These are phyloP conservation scores for Solenodon paradoxus DNA, from an alignment of 2,113 vertebrate species.

Conservation along the genomic window DNA sequence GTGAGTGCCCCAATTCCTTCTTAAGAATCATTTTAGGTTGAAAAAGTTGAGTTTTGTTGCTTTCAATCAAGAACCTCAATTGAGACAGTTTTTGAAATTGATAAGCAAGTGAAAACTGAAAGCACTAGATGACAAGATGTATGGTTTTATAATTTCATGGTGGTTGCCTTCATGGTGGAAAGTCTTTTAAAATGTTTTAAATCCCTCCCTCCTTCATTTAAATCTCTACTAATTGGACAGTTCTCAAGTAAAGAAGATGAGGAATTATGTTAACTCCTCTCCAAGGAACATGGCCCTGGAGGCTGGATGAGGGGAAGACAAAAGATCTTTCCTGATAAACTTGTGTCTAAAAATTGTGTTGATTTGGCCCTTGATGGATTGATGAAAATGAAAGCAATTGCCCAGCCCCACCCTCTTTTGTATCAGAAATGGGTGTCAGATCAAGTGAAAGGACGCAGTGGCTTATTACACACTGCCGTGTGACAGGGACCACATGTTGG, in stretches of 20 bases:
- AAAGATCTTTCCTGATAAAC: background rate
- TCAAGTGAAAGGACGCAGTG: background rate
- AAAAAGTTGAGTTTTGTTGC: background rate
- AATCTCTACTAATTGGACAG: background rate
- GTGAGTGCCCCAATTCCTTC: background rate
- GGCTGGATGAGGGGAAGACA: accelerated
- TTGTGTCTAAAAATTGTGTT: background rate
- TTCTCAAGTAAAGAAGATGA: background rate
- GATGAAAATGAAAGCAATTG: slow-evolving; percentile 2
- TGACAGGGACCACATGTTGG: background rate
- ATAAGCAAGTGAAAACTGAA: background rate
- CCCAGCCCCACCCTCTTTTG: background rate
- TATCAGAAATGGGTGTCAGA: background rate
- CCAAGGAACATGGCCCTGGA: background rate
- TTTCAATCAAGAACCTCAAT: background rate
- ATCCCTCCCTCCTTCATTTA: background rate
- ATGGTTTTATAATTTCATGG: background rate
- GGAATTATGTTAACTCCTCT: background rate
- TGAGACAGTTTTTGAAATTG: slow-evolving; percentile 3
- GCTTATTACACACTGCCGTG: background rate
- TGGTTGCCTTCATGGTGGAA: background rate
- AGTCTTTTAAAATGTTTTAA: background rate
- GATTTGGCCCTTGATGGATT: background rate
- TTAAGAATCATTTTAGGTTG: background rate
- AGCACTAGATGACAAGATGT: background rate